A percentile compares a stretch with the other conserved stretches of the same genome.
Conservation (phyloP, 2,888 invertebrate species). For the Stenolophus ochropezus region DNA sequence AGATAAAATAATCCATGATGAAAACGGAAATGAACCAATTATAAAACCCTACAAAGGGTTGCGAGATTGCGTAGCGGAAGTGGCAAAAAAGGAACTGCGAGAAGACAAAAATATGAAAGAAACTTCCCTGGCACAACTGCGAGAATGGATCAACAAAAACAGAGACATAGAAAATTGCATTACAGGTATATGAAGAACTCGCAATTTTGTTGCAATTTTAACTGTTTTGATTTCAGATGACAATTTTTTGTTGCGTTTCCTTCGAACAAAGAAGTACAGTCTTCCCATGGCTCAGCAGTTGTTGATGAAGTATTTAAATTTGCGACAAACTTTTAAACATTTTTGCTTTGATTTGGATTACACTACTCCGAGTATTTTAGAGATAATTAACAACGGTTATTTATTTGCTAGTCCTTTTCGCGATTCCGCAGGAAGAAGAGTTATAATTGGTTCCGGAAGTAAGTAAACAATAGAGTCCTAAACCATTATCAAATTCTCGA, state of each 20-base stretch:
- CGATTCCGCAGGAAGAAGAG: conserved; percentile 83
- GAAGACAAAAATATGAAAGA: conserved; percentile 80
- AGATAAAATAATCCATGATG: conserved; percentile 38
- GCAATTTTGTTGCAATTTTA: neutral
- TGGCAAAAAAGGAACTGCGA: conserved; percentile 81
- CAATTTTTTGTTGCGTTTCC: conserved; percentile 83
- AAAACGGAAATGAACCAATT: conserved; percentile 56
- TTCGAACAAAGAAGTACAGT: conserved; percentile 86
- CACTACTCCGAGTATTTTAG: conserved; percentile 77
- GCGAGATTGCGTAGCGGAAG: conserved; percentile 69
- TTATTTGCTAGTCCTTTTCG: conserved; percentile 84
- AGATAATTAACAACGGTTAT: conserved; percentile 82
- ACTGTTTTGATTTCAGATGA: conserved; percentile 75
- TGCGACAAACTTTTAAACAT: conserved; percentile 81
- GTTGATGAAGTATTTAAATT: conserved; percentile 84
- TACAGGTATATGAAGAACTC: conserved; percentile 73
- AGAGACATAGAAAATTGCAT: conserved; percentile 81
- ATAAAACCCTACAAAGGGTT: conserved; percentile 37
- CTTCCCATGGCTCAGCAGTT: conserved; percentile 87
- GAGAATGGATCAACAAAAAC: conserved; percentile 83
- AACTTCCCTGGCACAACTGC: conserved; percentile 79
- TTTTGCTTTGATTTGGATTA: conserved; percentile 81
- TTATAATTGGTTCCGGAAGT: conserved; percentile 81
- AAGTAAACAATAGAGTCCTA: conserved; percentile 68
- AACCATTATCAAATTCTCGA: too few relatives aligned